A percentile compares a stretch with the other conserved stretches of the same genome.
Evolutionary conservation across 2,113 vertebrate species (phyloP).

Genomic region (Climacteris rufus): DNA sequence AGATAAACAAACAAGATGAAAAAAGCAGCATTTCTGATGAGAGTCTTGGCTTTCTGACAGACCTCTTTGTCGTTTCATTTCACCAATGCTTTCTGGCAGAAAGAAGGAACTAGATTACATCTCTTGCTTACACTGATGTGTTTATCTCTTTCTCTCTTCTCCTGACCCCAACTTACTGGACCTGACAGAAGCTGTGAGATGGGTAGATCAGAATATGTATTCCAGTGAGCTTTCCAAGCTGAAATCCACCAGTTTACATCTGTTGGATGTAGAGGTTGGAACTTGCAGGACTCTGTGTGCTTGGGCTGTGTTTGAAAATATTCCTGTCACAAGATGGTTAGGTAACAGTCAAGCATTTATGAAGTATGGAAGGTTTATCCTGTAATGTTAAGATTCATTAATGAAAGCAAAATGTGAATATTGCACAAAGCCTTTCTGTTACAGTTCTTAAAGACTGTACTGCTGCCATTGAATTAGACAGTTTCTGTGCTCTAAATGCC

Average conservation of each 20-base stretch:
- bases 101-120: slow-evolving; percentile 9
- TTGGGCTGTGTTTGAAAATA: neutral
- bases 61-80: slow-evolving; percentile 30
- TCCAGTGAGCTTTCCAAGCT: slow-evolving; percentile 1
- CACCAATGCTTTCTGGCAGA: slow-evolving; percentile 11
- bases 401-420: slow-evolving; percentile 44
- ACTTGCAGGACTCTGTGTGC: neutral
- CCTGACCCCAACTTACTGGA: neutral
- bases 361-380: neutral
- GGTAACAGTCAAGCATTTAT: neutral
- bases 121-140: slow-evolving; percentile 30
- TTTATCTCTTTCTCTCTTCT: slow-evolving; percentile 11
- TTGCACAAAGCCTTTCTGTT: slow-evolving; percentile 38
- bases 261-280: neutral
- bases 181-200: slow-evolving; percentile 15
- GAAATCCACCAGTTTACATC: neutral
- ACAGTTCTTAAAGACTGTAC: neutral
- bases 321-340: neutral
- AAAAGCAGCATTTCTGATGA: neutral
- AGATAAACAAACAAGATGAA: slow-evolving; percentile 33
- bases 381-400: slow-evolving; percentile 5
- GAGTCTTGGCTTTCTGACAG: slow-evolving; percentile 12
- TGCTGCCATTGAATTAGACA: slow-evolving; percentile 49
- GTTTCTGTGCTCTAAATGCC: slow-evolving; percentile 27
- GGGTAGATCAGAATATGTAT: neutral